These are phyloP conservation scores for Entomobrya multifasciata DNA, from an alignment of 2,888 invertebrate genomes.

Conservation along the genomic window DNA sequence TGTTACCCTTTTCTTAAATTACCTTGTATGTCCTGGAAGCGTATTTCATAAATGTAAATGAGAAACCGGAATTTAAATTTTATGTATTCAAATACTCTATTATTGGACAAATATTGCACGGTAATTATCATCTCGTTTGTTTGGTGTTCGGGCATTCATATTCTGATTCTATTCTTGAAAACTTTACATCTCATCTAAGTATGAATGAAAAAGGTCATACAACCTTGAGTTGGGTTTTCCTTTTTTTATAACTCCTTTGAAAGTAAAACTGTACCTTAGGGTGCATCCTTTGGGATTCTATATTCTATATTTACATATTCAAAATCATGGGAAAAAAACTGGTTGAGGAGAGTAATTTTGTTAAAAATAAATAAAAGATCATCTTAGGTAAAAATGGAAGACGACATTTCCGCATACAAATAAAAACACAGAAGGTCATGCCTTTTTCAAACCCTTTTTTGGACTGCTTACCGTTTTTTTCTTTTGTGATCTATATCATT, in stretches of 20 bases:
- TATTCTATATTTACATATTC: neutral
- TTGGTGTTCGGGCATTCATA: neutral
- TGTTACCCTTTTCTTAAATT: too few relatives aligned
- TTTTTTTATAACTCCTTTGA: constrained; percentile 7
- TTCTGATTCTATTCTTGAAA: constrained; percentile 5
- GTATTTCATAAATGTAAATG: neutral
- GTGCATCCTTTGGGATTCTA: neutral
- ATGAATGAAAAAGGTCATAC: constrained; percentile 40
- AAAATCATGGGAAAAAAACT: constrained; percentile 74
- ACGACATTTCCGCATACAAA: constrained; percentile 72
- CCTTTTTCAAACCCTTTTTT: neutral
- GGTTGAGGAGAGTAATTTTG: constrained; percentile 12
- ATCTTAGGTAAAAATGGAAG: neutral
- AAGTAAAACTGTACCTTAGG: constrained; percentile 61
- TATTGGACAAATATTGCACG: neutral
- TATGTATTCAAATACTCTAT: constrained; percentile 4
- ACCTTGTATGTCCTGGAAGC: neutral
- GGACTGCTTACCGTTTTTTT: neutral
- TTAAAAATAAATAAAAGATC: neutral
- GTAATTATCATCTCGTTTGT: neutral
- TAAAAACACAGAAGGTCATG: constrained; percentile 14
- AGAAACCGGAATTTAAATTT: constrained; percentile 30
- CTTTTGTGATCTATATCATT: constrained; percentile 10
- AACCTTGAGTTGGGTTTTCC: constrained; percentile 42
- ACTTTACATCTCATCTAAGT: constrained; percentile 32